These are phyloP conservation scores for Rutilus rutilus DNA, from an alignment of 2,113 vertebrate species.

Conservation along the genomic window DNA sequence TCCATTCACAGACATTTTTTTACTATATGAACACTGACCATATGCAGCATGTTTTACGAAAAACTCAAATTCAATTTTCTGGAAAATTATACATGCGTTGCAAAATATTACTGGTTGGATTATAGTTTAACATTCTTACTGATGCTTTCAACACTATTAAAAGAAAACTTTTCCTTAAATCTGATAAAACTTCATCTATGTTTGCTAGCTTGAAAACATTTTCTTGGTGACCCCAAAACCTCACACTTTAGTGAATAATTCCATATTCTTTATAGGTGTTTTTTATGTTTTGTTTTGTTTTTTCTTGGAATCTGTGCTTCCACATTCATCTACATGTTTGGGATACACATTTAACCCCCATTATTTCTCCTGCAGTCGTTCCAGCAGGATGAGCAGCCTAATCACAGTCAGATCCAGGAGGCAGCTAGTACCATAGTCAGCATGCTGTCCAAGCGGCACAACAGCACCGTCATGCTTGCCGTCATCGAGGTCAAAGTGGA, in stretches of 20 bases:
- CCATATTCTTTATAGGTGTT: not conserved
- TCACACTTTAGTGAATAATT: not conserved
- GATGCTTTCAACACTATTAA: too few relatives aligned
- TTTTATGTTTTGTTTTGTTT: not conserved
- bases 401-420: slow-evolving; percentile 87
- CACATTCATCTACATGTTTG: not conserved
- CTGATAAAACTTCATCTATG: not conserved
- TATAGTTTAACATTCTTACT: too few relatives aligned
- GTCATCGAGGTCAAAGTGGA: slow-evolving; percentile 95
- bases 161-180: not conserved
- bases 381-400: slow-evolving; percentile 82
- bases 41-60: too few relatives aligned
- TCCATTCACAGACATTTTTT: too few relatives aligned
- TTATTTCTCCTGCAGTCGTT: slow-evolving; percentile 79
- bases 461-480: slow-evolving; percentile 89
- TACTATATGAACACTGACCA: too few relatives aligned
- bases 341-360: not conserved
- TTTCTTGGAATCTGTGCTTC: not conserved
- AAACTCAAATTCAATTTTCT: too few relatives aligned
- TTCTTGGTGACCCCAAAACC: not conserved
- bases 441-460: slow-evolving; percentile 86
- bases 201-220: not conserved
- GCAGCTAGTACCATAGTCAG: slow-evolving; percentile 86
- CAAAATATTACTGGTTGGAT: too few relatives aligned
- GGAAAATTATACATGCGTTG: too few relatives aligned